Evolutionary conservation across 2,888 invertebrate species (phyloP).

Genomic region (Xestia sexstrigata): DNA sequence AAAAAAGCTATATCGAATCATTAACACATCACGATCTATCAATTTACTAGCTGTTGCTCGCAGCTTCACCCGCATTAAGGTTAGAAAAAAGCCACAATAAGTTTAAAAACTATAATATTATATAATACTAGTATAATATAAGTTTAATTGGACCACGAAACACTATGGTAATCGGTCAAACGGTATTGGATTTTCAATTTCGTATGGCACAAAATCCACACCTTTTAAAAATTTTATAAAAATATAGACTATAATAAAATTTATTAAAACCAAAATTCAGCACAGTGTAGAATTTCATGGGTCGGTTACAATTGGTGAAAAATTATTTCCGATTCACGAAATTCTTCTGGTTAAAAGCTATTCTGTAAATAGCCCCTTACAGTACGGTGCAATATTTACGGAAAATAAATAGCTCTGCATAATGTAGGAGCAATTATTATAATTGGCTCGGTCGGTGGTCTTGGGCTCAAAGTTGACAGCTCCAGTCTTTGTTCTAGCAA

Average conservation of each 20-base stretch:
- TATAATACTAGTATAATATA: no score
- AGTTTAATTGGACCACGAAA: not conserved
- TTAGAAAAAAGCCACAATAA: not conserved
- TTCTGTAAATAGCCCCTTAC: not conserved
- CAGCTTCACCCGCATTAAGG: not conserved
- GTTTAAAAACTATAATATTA: no score
- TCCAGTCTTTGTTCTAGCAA: constrained; percentile 43
- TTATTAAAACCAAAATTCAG: not conserved
- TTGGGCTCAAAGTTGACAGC: constrained; percentile 26
- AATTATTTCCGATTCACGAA: not conserved
- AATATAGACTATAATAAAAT: no score
- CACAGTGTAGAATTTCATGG: not conserved
- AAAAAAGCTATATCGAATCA: not conserved
- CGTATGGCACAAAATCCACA: no score
- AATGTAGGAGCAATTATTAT: constrained; percentile 41
- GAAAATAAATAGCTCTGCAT: constrained; percentile 11
- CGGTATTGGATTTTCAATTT: not conserved
- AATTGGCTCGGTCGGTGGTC: constrained; percentile 35
- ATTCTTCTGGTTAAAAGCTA: not conserved
- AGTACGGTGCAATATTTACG: not conserved
- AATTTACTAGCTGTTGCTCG: not conserved
- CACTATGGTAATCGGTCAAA: not conserved
- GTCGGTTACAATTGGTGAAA: not conserved
- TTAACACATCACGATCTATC: no score
- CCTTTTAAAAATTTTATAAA: no score